These are phyloP conservation scores for Chelon auratus DNA, from an alignment of 2,797 vertebrate species.

Conservation along the genomic window DNA sequence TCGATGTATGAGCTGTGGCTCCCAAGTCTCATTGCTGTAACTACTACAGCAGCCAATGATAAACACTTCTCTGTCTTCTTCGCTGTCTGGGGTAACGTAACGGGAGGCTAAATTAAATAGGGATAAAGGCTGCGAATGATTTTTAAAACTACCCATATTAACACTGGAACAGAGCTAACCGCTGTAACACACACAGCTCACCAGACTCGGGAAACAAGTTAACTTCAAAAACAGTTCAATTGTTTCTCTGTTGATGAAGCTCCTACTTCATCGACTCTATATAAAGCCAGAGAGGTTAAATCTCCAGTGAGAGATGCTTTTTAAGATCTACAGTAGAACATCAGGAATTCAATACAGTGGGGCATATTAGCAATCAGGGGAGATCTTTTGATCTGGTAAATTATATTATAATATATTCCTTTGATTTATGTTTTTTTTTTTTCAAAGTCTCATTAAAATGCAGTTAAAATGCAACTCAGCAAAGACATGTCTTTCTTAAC, in stretches of 20 bases:
- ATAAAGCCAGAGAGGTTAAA: slow-evolving; percentile 61
- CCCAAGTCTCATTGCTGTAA: slow-evolving; percentile 60
- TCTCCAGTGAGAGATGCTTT: slow-evolving; percentile 73
- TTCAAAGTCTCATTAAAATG: slow-evolving; percentile 79
- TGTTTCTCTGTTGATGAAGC: slow-evolving; percentile 62
- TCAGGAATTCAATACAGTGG: slow-evolving; percentile 77
- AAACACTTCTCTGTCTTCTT: slow-evolving; percentile 37
- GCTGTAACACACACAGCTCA: slow-evolving; percentile 35
- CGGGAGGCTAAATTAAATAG: slow-evolving; percentile 36
- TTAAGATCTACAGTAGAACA: slow-evolving; percentile 75
- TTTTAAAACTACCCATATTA: slow-evolving; percentile 41
- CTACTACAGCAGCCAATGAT: slow-evolving; percentile 53
- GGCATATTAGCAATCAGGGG: slow-evolving; percentile 80
- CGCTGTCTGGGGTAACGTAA: slow-evolving; percentile 22
- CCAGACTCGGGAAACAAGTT: slow-evolving; percentile 70
- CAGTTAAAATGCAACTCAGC: slow-evolving; percentile 81
- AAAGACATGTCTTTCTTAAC: slow-evolving; percentile 80
- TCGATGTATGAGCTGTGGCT: slow-evolving; percentile 52
- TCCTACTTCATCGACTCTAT: slow-evolving; percentile 53
- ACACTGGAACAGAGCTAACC: slow-evolving; percentile 19
- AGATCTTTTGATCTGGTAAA: slow-evolving; percentile 85
- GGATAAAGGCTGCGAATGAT: slow-evolving; percentile 27
- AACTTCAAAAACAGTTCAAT: slow-evolving; percentile 62
- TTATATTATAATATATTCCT: slow-evolving; percentile 87
- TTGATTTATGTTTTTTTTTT: slow-evolving; percentile 77